Evolutionary conservation across 2,888 invertebrate species (phyloP), one percentile per base, ranked within the genome.

Genomic region (Tineola bisselliella): DNA sequence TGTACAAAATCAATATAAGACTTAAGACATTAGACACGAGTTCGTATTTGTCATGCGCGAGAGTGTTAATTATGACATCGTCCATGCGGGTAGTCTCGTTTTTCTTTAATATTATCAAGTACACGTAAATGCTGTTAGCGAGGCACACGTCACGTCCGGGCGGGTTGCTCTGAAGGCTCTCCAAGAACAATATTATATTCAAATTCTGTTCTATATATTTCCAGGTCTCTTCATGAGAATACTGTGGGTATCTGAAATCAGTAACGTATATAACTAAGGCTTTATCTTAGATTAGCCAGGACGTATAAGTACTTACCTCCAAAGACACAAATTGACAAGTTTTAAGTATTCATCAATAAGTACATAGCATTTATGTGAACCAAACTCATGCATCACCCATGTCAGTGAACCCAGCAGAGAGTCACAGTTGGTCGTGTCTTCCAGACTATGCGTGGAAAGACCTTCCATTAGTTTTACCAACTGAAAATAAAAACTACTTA

Each of bases 261-360:
- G n/a, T n/a, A n/a, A n/a, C n/a, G n/a, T n/a, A n/a, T n/a, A n/a
- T n/a, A n/a, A n/a, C n/a, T n/a, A n/a, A n/a, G n/a, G n/a, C n/a
- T n/a, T n/a, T n/a, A n/a, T n/a, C n/a, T n/a, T n/a, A n/a, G n/a
- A n/a, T n/a, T n/a, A n/a, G n/a, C n/a, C n/a, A n/a, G n/a, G n/a
- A n/a, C n/a, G n/a, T n/a, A n/a, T n/a, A 8, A 38, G n/a, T 17
- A 65, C 72, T 68, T 61, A 83, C 84, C 70, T 77, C 70, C 71
- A 72, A 1, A 79, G 13, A 6, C 81, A 54, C n/a, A 78, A 63
- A 61, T 78, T 74, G 31, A 81, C 13, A 61, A 81, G 65, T 60
- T 76, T 74, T 1, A 74, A 63, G 62, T 76, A 79, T 43, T 81
- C 79, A 62, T 82, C 79, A 0, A 73, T 69, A 2, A 81, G 63